Evolutionary conservation across 2,888 invertebrate genomes (phyloP), one percentile per base, ranked within the genome.

Genomic region (Biston stratarius): DNA sequence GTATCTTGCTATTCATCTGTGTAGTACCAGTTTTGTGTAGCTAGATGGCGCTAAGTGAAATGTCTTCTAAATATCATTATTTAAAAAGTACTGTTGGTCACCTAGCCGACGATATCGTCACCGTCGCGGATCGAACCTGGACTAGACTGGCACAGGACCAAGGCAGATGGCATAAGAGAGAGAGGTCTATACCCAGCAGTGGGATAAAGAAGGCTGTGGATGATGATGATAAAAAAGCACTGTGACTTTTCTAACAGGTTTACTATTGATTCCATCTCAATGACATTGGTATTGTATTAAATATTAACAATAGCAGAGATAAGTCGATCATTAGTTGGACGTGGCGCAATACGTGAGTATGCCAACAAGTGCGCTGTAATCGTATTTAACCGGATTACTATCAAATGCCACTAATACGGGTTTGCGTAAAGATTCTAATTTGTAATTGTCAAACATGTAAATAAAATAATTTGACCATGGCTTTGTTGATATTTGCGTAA

Each of bases 241-340:
- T 38, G 36, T n/a, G 36, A n/a, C 24, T 53, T 24, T 15, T 11
- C 6, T 7, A 10, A 12, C 53, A 40, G 53, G 40, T 53, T 40
- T 40, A 42, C 52, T 6, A 11, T 12, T n/a, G 55, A 55, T 55
- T 12, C n/a, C 44, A 64, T 58, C 58, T 24, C 44, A 45, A 52
- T 15, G 57, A 58, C 57, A 64, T 58, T 64, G 57, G 24, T 12
- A 24, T 8, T 24, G 24, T 24, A 24, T 24, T 57, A 58, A 45
- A 57, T 38, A 64, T 45, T 45, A 64, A 64, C 58, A 64, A 64
- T 64, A 52, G 52, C 10, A 2, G 6, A 52, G 64, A 58, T 64
- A 64, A 58, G 15, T 5, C 48, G 60, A 65, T 60, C 45, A 66
- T 56, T 61, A 64, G 11, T 49, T 40, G 42, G 14, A 12, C 9